Conservation (phyloP, 2,888 invertebrate genomes). For the Torymus auratus region DNA sequence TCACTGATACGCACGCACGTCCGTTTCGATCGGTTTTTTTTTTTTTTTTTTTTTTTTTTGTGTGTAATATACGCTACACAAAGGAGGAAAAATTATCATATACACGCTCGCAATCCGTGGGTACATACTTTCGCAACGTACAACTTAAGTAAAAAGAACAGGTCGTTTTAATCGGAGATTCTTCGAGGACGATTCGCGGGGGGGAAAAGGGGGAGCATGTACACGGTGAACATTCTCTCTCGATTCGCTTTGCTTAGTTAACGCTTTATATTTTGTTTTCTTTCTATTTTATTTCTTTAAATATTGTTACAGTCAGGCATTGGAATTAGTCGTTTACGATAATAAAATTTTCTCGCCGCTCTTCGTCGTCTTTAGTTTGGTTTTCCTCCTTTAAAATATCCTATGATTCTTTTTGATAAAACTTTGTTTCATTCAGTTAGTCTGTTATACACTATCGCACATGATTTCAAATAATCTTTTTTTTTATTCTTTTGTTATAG, state of each 20-base stretch:
- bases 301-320: slow-evolving; percentile 70
- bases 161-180: slow-evolving; percentile 10
- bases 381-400: neutral
- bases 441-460: neutral
- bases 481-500: slow-evolving; percentile 18
- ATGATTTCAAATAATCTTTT: slow-evolving; percentile 15
- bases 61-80: slow-evolving; percentile 13
- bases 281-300: slow-evolving; percentile 61
- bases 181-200: neutral
- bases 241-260: slow-evolving; percentile 39
- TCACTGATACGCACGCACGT: slow-evolving; percentile 9
- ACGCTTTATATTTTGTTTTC: neutral
- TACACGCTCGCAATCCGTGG: slow-evolving; percentile 39
- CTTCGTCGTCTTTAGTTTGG: slow-evolving; percentile 42
- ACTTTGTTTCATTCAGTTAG: slow-evolving; percentile 14
- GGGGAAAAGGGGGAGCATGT: slow-evolving; percentile 61
- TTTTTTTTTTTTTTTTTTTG: neutral
- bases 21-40: slow-evolving; percentile 9
- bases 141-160: slow-evolving; percentile 30
- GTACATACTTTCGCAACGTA: neutral
- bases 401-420: slow-evolving; percentile 13
- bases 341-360: slow-evolving; percentile 66
- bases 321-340: slow-evolving; percentile 68
- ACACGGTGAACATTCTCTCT: slow-evolving; percentile 73
- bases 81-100: slow-evolving; percentile 9